A percentile compares a stretch with the other conserved stretches of the same genome.
phyloP scores from a whole-genome alignment of 2,888 invertebrate species.

The Leptopilina myrica region DNA sequence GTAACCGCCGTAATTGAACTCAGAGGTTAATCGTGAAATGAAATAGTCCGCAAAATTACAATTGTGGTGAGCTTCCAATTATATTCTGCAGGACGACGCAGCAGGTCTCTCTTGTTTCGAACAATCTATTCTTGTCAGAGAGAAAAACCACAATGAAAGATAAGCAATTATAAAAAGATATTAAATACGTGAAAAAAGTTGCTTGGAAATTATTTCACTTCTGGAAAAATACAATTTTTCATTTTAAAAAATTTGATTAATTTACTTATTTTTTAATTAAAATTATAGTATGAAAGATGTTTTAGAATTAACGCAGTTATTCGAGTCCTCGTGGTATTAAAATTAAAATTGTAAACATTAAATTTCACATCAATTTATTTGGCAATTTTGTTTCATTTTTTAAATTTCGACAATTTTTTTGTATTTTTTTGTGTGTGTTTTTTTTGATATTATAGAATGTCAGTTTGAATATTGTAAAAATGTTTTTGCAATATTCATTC shows the following conservation, averaged over 20 bases:
- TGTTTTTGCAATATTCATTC: constrained; percentile 12
- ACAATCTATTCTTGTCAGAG: constrained; percentile 25
- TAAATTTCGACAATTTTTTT: neutral
- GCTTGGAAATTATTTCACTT: too few relatives aligned
- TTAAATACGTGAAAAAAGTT: neutral
- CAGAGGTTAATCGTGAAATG: constrained; percentile 31
- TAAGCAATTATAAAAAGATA: neutral
- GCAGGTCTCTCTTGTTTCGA: constrained; percentile 23
- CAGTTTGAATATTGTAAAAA: neutral
- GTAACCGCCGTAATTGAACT: constrained; percentile 13
- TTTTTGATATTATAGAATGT: neutral
- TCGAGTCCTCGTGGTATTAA: too few relatives aligned
- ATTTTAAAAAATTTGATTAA: neutral
- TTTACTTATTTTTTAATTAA: too few relatives aligned
- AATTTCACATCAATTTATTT: too few relatives aligned
- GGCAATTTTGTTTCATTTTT: too few relatives aligned
- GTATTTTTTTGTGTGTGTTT: too few relatives aligned
- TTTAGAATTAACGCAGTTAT: too few relatives aligned
- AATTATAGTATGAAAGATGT: too few relatives aligned
- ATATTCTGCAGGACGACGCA: constrained; percentile 4
- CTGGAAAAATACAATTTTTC: neutral
- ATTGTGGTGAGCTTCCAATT: constrained; percentile 37
- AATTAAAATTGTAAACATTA: too few relatives aligned
- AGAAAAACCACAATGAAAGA: constrained; percentile 25
- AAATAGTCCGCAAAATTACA: constrained; percentile 25